Evolutionary conservation across 2,113 vertebrate species (phyloP).

Genomic region (Zapus hudsonius): DNA sequence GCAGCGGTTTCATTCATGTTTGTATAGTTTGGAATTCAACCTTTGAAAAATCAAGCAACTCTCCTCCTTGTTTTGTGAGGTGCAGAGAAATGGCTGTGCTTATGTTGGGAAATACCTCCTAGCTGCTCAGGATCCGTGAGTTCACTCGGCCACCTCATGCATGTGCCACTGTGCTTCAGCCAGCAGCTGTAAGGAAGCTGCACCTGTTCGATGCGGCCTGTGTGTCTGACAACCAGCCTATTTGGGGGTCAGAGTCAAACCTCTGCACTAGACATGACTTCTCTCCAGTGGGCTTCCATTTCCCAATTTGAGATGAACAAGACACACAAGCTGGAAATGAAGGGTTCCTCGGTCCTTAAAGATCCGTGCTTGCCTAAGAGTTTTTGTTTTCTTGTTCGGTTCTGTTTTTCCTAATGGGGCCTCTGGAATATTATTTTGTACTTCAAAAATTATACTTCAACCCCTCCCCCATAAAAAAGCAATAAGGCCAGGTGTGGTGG

Average conservation of each 20-base stretch:
- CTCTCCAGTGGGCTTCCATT: neutral
- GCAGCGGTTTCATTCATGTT: neutral
- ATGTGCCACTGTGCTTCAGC: neutral
- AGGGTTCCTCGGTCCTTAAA: neutral
- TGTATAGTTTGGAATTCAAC: neutral
- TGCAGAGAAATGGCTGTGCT: neutral
- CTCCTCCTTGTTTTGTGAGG: neutral
- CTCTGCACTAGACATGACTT: neutral
- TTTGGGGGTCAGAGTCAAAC: neutral
- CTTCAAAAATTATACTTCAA: no score
- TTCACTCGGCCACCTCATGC: neutral
- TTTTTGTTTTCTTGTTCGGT: neutral
- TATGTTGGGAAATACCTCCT: neutral
- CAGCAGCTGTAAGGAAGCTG: neutral
- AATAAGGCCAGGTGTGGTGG: no score
- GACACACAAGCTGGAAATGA: neutral
- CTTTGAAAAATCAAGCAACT: neutral
- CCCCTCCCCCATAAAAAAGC: no score
- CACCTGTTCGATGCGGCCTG: neutral
- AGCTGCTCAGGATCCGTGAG: neutral
- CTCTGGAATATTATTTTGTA: neutral
- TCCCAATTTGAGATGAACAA: neutral
- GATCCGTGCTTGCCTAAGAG: neutral
- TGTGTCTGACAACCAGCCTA: neutral
- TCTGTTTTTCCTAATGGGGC: neutral